Evolutionary conservation across 2,797 vertebrate genomes (phyloP).

Genomic region (Danio albolineatus): DNA sequence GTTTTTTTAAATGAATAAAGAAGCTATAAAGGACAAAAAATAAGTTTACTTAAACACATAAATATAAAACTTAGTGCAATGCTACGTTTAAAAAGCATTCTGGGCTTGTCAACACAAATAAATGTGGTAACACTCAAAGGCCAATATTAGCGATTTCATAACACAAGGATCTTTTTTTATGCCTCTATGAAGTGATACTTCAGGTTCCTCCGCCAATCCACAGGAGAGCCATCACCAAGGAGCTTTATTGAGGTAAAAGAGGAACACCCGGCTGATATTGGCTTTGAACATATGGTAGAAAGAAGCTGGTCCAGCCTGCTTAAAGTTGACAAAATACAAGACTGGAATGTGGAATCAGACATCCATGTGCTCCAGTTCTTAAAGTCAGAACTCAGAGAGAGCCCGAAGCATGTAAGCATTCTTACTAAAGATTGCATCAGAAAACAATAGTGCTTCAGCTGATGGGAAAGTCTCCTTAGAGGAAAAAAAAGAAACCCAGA

Average conservation of each 20-base stretch:
- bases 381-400: constrained; percentile 72
- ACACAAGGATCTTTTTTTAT: not conserved
- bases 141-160: constrained; percentile 1
- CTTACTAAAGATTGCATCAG: constrained; percentile 75
- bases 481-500: constrained; percentile 72
- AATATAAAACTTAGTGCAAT: too few relatives aligned
- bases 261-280: constrained; percentile 24
- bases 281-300: constrained; percentile 46
- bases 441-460: constrained; percentile 71
- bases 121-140: not conserved
- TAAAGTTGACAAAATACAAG: constrained; percentile 39
- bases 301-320: constrained; percentile 29
- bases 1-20: too few relatives aligned
- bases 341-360: constrained; percentile 67
- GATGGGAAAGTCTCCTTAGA: constrained; percentile 73
- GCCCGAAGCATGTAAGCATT: constrained; percentile 71
- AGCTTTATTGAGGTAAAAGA: constrained; percentile 18
- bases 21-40: too few relatives aligned
- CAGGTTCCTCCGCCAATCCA: not conserved
- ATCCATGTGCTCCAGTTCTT: constrained; percentile 64
- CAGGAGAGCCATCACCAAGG: constrained; percentile 1
- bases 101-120: constrained; percentile 8
- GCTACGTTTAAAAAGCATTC: not conserved
- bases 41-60: too few relatives aligned
- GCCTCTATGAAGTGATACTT: constrained; percentile 9